Evolutionary conservation across 2,113 vertebrate species (phyloP).

Genomic region (Marmota monax): DNA sequence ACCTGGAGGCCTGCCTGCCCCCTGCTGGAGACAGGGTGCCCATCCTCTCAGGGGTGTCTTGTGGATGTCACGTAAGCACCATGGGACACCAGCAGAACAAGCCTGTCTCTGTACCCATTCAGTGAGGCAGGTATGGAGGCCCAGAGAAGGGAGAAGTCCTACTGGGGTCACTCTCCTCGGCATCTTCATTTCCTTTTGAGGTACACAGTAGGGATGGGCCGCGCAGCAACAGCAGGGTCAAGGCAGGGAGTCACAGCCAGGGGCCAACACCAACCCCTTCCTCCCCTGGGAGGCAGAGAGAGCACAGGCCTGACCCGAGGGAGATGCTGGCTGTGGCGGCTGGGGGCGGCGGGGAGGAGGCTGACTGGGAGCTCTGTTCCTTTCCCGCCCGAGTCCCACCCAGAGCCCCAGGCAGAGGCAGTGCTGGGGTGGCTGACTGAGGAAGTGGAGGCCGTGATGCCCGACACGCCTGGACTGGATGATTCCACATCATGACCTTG

Average conservation of each 20-base stretch:
- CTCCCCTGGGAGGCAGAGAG: neutral
- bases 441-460: neutral
- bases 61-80: neutral
- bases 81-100: neutral
- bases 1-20: neutral
- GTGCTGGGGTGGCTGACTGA: too few species aligned
- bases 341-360: too few species aligned
- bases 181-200: neutral
- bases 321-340: too few species aligned
- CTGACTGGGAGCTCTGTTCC: too few species aligned
- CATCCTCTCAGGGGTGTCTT: neutral
- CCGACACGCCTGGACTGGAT: fast-evolving
- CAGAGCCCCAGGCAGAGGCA: too few species aligned
- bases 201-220: neutral
- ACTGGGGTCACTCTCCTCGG: neutral
- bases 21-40: neutral
- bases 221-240: neutral
- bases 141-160: neutral
- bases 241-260: too few species aligned
- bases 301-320: too few species aligned
- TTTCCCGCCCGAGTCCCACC: too few species aligned
- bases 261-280: too few species aligned
- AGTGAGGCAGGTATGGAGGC: neutral
- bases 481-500: fast-evolving
- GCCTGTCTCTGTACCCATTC: too few species aligned